Conservation (phyloP, 2,797 vertebrate genomes). For the Sebastes itinus region DNA sequence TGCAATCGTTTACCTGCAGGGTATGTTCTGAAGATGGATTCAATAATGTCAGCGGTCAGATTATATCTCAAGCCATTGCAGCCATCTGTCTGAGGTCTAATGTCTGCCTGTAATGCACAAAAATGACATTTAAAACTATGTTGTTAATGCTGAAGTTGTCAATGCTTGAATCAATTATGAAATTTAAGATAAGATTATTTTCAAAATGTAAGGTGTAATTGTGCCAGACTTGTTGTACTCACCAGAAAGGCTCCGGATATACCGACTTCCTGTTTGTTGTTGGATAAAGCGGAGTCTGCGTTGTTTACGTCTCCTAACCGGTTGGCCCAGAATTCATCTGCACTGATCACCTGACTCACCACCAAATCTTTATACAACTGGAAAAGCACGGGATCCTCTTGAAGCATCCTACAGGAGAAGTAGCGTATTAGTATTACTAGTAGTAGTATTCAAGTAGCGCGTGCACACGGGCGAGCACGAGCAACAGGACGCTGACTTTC, state of each 20-base stretch:
- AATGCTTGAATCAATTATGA: not conserved
- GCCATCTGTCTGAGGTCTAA: constrained; percentile 96
- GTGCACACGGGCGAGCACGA: too few species aligned
- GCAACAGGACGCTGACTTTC: too few species aligned
- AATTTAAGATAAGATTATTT: not conserved
- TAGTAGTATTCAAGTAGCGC: too few species aligned
- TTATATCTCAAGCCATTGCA: constrained; percentile 98
- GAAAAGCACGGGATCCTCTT: constrained; percentile 98
- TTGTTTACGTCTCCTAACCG: constrained; percentile 90
- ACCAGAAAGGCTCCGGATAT: constrained; percentile 99
- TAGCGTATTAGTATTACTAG: too few species aligned
- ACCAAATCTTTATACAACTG: constrained; percentile 99
- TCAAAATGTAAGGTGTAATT: not conserved
- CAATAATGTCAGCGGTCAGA: constrained; percentile 97
- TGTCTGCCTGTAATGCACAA: constrained; percentile 89
- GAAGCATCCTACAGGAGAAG: constrained; percentile 90
- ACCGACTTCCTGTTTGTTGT: constrained; percentile 95
- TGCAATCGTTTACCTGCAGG: constrained; percentile 88
- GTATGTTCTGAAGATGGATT: constrained; percentile 98
- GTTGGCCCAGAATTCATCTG: constrained; percentile 99
- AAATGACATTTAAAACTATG: not conserved
- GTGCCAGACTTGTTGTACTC: constrained; percentile 41
- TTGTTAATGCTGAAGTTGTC: not conserved
- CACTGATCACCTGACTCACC: constrained; percentile 97
- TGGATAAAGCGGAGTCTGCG: constrained; percentile 82